These are phyloP conservation scores for Rhagoletis zephyria DNA, from an alignment of 1,140 invertebrate genomes.

Conservation along the genomic window DNA sequence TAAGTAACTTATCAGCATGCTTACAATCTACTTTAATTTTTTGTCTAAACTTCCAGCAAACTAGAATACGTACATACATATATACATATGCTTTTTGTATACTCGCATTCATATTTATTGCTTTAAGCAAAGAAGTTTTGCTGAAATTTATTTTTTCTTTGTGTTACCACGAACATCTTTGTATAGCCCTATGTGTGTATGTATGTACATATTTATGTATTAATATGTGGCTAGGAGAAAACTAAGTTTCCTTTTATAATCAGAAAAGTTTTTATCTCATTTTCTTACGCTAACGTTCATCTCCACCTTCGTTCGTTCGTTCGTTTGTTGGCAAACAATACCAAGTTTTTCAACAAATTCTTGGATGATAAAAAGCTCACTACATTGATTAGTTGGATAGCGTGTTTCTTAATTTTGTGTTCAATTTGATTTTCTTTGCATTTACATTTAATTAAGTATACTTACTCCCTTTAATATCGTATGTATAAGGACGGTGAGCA, in stretches of 20 bases:
- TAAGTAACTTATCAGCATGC: no score
- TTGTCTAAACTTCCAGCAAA: background rate
- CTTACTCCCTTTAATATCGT: no score
- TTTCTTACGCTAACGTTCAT: slow-evolving; percentile 20
- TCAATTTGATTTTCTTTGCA: no score
- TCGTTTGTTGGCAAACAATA: slow-evolving; percentile 60
- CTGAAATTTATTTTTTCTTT: background rate
- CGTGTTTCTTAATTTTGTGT: background rate
- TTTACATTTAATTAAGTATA: no score
- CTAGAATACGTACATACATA: no score
- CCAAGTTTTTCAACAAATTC: slow-evolving; percentile 72
- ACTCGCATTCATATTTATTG: background rate
- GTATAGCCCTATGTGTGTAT: background rate
- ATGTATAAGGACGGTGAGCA: no score
- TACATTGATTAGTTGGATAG: slow-evolving; percentile 26
- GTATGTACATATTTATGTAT: background rate
- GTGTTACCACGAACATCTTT: background rate
- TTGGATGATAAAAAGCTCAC: background rate
- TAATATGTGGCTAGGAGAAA: background rate
- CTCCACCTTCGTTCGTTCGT: background rate
- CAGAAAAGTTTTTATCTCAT: slow-evolving; percentile 38
- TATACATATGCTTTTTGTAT: no score
- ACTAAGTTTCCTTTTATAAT: slow-evolving; percentile 27
- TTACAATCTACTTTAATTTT: background rate
- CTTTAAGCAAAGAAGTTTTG: background rate